Percentiles rank a stretch among this genome's conserved stretches.
These are phyloP conservation scores for Bovichtus diacanthus DNA, from an alignment of 2,797 vertebrate species.

Conservation along the genomic window DNA sequence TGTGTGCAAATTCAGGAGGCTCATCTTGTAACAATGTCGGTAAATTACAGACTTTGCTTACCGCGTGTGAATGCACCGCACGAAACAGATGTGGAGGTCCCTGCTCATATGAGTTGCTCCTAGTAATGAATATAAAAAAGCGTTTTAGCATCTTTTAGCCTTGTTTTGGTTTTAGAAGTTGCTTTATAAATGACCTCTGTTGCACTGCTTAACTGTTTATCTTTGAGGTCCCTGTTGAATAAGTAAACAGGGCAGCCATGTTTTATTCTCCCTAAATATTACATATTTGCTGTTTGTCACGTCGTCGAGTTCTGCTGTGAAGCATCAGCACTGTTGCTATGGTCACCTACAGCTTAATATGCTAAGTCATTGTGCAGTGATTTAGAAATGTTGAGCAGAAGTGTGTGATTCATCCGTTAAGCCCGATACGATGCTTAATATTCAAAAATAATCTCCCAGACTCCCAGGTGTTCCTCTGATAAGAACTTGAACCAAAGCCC, in stretches of 20 bases:
- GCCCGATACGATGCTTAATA: neutral
- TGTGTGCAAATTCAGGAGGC: no score
- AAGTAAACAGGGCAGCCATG: neutral
- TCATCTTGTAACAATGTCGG: no score
- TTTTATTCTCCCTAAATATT: neutral
- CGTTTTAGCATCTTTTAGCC: no score
- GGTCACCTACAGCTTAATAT: slow-evolving; percentile 8
- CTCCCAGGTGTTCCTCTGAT: neutral
- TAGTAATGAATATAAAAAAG: no score
- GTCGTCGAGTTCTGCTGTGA: neutral
- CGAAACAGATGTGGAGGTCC: no score
- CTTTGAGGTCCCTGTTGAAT: neutral
- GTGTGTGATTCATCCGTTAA: neutral
- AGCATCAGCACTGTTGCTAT: slow-evolving; percentile 1
- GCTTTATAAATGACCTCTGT: no score
- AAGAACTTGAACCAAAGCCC: neutral
- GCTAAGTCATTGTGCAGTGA: neutral
- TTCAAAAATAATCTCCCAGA: neutral
- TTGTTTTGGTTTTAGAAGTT: no score
- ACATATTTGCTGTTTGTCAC: neutral
- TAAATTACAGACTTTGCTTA: no score
- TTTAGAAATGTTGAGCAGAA: neutral
- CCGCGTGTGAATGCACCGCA: no score
- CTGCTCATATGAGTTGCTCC: no score
- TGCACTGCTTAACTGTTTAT: neutral